Percentiles rank a stretch among this genome's conserved stretches.
Evolutionary conservation across 1,140 invertebrate genomes (phyloP).

Genomic region (Drosophila tristis): DNA sequence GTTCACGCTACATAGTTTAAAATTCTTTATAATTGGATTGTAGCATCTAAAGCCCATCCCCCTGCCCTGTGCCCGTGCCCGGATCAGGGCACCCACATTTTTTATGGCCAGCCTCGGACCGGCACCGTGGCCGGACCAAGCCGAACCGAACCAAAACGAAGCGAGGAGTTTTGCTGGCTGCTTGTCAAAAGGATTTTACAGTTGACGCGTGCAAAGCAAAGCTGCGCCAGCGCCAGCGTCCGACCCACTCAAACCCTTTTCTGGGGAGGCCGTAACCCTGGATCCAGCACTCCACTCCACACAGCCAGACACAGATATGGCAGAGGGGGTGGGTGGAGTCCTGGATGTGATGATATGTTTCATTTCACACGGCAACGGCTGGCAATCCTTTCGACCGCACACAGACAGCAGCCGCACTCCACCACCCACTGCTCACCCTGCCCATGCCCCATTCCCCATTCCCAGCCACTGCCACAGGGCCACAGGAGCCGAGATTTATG

Average conservation of each 20-base stretch:
- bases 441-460: no score
- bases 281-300: slow-evolving; percentile 15
- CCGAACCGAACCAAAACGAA: background rate
- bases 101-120: slow-evolving; percentile 62
- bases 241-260: slow-evolving; percentile 8
- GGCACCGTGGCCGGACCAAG: background rate
- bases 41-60: slow-evolving; percentile 58
- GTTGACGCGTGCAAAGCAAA: slow-evolving; percentile 80
- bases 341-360: slow-evolving; percentile 77
- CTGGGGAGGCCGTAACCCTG: slow-evolving; percentile 38
- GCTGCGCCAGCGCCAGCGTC: slow-evolving; percentile 19
- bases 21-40: slow-evolving; percentile 81
- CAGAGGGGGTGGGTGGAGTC: slow-evolving; percentile 6
- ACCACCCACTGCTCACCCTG: slow-evolving; percentile 6
- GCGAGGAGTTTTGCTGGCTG: slow-evolving; percentile 39
- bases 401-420: slow-evolving; percentile 36
- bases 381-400: slow-evolving; percentile 78
- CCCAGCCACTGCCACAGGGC: background rate
- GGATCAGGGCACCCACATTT: slow-evolving; percentile 52
- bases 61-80: background rate
- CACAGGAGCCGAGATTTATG: slow-evolving; percentile 71
- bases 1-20: slow-evolving; percentile 80
- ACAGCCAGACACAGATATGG: slow-evolving; percentile 39
- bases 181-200: slow-evolving; percentile 82
- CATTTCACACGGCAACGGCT: slow-evolving; percentile 76